Conservation (phyloP, 2,888 invertebrate genomes). For the Rhorus exstirpatorius region DNA sequence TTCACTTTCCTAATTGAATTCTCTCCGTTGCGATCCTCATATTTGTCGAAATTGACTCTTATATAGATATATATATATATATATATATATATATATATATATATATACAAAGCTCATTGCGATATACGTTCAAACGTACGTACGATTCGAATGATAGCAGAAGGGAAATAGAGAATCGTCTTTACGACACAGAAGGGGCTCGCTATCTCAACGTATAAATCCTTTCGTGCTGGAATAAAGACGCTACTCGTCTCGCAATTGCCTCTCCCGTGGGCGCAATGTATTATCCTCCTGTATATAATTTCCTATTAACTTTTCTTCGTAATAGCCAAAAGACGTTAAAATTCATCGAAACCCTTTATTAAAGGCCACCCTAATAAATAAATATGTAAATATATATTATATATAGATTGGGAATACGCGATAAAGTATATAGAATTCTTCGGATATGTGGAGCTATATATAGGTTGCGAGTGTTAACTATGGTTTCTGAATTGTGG, state of each 20-base stretch:
- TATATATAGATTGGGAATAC: no score
- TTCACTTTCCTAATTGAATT: constrained; percentile 58
- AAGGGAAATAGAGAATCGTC: constrained; percentile 22
- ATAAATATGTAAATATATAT: no score
- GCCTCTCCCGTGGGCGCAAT: constrained; percentile 28
- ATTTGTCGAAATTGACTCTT: constrained; percentile 14
- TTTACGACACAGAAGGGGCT: constrained; percentile 50
- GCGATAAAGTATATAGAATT: no score
- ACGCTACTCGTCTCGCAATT: constrained; percentile 13
- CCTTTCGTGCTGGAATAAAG: constrained; percentile 33
- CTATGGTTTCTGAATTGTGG: constrained; percentile 33
- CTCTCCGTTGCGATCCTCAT: constrained; percentile 36
- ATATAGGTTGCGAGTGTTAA: not conserved
- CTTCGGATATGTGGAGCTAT: no score
- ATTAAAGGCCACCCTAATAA: no score
- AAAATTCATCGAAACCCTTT: no score
- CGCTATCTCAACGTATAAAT: constrained; percentile 44
- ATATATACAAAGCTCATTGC: not conserved
- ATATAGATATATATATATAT: not conserved
- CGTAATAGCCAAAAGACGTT: constrained; percentile 52
- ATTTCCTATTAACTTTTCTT: constrained; percentile 10
- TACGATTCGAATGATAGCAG: constrained; percentile 36
- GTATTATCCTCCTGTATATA: not conserved
- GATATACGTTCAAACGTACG: not conserved
- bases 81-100: not conserved